phyloP scores from a whole-genome alignment of 2,113 vertebrate genomes.

The Rousettus leschenaultii region DNA sequence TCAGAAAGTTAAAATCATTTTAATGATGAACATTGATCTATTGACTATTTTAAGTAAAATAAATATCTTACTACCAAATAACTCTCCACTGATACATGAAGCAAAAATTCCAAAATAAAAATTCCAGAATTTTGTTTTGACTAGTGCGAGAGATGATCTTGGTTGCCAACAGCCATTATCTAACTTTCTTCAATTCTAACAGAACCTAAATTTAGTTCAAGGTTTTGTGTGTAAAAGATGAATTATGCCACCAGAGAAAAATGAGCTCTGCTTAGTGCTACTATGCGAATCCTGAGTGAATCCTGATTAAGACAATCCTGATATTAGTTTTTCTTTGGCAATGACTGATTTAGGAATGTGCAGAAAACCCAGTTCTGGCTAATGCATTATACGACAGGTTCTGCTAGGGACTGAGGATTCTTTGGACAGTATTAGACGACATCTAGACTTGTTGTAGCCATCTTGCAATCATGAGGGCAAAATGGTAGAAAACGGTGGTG shows the following conservation, averaged over 20 bases:
- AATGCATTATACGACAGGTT: neutral
- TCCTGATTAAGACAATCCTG: neutral
- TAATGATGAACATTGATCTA: neutral
- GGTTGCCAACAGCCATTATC: neutral
- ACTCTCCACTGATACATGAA: neutral
- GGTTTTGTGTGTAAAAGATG: neutral
- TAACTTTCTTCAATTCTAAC: neutral
- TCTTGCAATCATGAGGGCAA: neutral
- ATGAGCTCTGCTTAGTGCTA: neutral
- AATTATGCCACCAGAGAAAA: neutral
- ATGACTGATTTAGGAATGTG: neutral
- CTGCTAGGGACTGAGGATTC: neutral
- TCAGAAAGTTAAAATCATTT: neutral
- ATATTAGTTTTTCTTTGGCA: neutral
- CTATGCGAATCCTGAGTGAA: neutral
- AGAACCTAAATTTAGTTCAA: conserved; percentile 31
- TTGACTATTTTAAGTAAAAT: neutral
- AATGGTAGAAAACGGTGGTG: neutral
- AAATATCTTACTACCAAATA: neutral
- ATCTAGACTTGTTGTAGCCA: neutral
- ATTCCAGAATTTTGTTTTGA: neutral
- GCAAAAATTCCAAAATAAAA: conserved; percentile 16
- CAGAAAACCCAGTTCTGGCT: neutral
- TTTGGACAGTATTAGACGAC: neutral
- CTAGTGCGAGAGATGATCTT: neutral